These are phyloP conservation scores for Drosophila ficusphila DNA, from an alignment of 1,140 invertebrate species.

Conservation along the genomic window DNA sequence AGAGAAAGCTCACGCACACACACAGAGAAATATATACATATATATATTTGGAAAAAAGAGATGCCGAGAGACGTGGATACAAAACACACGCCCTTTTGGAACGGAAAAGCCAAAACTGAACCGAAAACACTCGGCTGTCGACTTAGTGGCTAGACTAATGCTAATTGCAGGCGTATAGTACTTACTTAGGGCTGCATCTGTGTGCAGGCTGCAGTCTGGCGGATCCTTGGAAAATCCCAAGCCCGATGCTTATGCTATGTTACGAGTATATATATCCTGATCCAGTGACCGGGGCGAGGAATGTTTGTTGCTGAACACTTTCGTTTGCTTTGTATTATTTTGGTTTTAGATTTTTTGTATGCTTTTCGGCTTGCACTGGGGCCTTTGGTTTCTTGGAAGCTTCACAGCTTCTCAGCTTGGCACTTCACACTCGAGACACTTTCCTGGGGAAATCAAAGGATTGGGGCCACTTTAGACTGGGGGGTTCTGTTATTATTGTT, in stretches of 20 bases:
- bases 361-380: slow-evolving; percentile 21
- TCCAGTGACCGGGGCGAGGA: slow-evolving; percentile 6
- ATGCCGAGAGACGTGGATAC: slow-evolving; percentile 57
- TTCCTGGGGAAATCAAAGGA: slow-evolving; percentile 30
- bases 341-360: not conserved
- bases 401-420: slow-evolving; percentile 23
- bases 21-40: no score
- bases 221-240: slow-evolving; percentile 21
- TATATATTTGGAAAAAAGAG: slow-evolving; percentile 23
- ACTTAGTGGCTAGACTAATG: slow-evolving; percentile 34
- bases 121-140: slow-evolving; percentile 16
- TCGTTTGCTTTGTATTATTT: slow-evolving; percentile 32
- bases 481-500: slow-evolving; percentile 1
- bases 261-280: slow-evolving; percentile 15
- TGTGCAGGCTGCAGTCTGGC: slow-evolving; percentile 11
- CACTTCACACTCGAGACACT: slow-evolving; percentile 37
- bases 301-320: slow-evolving; percentile 65
- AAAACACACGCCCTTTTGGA: slow-evolving; percentile 76
- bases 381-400: slow-evolving; percentile 34
- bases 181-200: slow-evolving; percentile 49
- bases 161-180: slow-evolving; percentile 42
- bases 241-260: slow-evolving; percentile 24
- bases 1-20: slow-evolving; percentile 18
- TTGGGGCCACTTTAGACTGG: not conserved
- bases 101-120: slow-evolving; percentile 27